Conservation (phyloP, 1,140 invertebrate genomes). For the Pachyrhynchus sulphureomaculatus region DNA sequence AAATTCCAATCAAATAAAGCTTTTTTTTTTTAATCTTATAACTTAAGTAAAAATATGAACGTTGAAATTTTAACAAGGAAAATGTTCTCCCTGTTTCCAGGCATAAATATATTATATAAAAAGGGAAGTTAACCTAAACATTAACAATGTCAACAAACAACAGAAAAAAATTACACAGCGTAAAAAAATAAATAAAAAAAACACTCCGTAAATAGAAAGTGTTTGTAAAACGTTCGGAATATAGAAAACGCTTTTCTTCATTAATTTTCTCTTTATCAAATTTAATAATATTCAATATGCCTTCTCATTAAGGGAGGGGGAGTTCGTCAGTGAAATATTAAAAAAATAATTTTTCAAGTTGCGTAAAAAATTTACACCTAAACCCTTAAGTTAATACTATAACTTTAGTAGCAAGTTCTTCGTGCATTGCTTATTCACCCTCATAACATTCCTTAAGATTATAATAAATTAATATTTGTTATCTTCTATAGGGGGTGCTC, state of each 20-base stretch:
- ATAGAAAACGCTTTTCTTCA: constrained; percentile 5
- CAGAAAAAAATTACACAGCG: constrained; percentile 25
- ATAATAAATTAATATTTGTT: too few relatives aligned
- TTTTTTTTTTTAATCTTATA: constrained; percentile 15
- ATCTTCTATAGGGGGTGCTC: too few relatives aligned
- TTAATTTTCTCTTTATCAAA: not conserved
- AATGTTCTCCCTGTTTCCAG: not conserved
- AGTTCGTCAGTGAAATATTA: too few relatives aligned
- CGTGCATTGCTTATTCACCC: too few relatives aligned
- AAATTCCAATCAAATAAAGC: constrained; percentile 23
- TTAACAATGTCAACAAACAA: constrained; percentile 34
- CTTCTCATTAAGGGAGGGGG: too few relatives aligned
- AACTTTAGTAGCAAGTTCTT: too few relatives aligned
- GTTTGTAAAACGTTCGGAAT: constrained; percentile 11
- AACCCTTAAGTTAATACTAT: too few relatives aligned
- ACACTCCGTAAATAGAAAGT: constrained; percentile 31
- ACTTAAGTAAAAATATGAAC: constrained; percentile 16
- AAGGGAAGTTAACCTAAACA: constrained; percentile 17
- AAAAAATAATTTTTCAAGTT: too few relatives aligned
- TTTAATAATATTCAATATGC: not conserved
- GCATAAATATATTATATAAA: constrained; percentile 9
- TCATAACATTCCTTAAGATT: too few relatives aligned
- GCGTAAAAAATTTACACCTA: too few relatives aligned
- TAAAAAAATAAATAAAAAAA: constrained; percentile 33
- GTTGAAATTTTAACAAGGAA: constrained; percentile 15